Percentiles rank a stretch among this genome's conserved stretches.
Conservation (phyloP, 2,113 vertebrate genomes). For the Bujurquina vittata region DNA sequence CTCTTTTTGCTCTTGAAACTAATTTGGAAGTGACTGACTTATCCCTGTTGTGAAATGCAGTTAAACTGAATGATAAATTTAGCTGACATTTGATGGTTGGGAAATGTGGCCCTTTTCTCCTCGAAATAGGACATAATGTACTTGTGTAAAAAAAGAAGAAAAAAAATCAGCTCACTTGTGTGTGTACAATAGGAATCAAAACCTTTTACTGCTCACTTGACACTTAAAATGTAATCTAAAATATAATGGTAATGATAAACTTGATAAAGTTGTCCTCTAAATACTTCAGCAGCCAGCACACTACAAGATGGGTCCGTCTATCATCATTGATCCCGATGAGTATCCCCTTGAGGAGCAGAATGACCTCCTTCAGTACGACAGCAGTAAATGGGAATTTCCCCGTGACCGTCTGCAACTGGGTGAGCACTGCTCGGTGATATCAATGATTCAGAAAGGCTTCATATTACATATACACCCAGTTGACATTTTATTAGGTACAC, state of each 20-base stretch:
- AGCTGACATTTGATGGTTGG: neutral
- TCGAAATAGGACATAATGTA: slow-evolving; percentile 18
- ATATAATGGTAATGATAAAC: rapidly evolving
- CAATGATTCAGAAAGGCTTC: neutral
- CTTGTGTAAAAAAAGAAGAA: neutral
- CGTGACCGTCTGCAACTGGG: slow-evolving; percentile 85
- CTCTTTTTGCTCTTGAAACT: neutral
- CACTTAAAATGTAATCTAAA: neutral
- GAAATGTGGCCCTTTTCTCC: neutral
- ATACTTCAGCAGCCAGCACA: slow-evolving; percentile 83
- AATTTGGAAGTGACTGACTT: neutral
- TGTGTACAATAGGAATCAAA: neutral
- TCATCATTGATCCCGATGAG: slow-evolving; percentile 94
- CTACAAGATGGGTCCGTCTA: slow-evolving; percentile 92
- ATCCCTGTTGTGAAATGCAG: slow-evolving; percentile 17
- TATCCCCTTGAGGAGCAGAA: slow-evolving; percentile 92
- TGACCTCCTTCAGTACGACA: slow-evolving; percentile 91
- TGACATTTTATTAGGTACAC: neutral
- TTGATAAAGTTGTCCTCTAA: slow-evolving; percentile 38
- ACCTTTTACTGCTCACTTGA: rapidly evolving
- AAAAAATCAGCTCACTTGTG: neutral
- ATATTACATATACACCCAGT: neutral
- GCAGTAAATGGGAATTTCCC: slow-evolving; percentile 95
- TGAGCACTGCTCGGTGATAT: slow-evolving; percentile 14
- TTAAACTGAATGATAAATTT: slow-evolving; percentile 30